Evolutionary conservation across 2,888 invertebrate genomes (phyloP).

Genomic region (Pandemis heparana): DNA sequence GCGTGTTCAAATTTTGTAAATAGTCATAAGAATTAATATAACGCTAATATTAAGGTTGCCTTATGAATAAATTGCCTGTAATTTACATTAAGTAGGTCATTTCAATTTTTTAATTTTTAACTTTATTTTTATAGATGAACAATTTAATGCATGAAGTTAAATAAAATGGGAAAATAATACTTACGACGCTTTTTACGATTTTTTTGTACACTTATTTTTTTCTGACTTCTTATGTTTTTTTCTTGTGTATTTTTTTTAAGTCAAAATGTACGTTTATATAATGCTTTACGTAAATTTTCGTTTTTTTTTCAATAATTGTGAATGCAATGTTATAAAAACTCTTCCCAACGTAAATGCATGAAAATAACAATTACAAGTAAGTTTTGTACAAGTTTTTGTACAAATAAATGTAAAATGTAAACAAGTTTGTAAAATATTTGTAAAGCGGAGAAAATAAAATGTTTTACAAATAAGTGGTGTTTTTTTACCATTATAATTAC

Average conservation of each 20-base stretch:
- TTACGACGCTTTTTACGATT: background rate
- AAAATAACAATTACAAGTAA: constrained; percentile 17
- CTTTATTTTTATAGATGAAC: constrained; percentile 14
- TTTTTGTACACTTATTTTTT: background rate
- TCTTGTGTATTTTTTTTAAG: no score
- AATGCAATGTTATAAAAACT: background rate
- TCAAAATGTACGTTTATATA: no score
- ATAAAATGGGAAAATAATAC: constrained; percentile 7
- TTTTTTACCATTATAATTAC: constrained; percentile 24
- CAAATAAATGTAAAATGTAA: constrained; percentile 53
- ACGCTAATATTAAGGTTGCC: constrained; percentile 49
- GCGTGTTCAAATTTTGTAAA: constrained; percentile 69
- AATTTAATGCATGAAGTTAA: constrained; percentile 7
- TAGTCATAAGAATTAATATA: constrained; percentile 50
- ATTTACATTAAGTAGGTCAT: constrained; percentile 36
- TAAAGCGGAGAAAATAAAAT: constrained; percentile 73
- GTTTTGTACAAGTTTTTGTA: constrained; percentile 40
- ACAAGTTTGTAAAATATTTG: constrained; percentile 76
- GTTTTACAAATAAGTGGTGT: constrained; percentile 61
- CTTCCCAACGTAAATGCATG: constrained; percentile 8
- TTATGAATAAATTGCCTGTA: constrained; percentile 47
- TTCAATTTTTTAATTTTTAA: constrained; percentile 28
- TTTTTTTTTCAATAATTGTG: background rate
- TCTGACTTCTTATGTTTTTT: no score
- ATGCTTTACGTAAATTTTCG: background rate